These are phyloP conservation scores for Eciton burchellii DNA, from an alignment of 1,140 invertebrate genomes.

Conservation along the genomic window DNA sequence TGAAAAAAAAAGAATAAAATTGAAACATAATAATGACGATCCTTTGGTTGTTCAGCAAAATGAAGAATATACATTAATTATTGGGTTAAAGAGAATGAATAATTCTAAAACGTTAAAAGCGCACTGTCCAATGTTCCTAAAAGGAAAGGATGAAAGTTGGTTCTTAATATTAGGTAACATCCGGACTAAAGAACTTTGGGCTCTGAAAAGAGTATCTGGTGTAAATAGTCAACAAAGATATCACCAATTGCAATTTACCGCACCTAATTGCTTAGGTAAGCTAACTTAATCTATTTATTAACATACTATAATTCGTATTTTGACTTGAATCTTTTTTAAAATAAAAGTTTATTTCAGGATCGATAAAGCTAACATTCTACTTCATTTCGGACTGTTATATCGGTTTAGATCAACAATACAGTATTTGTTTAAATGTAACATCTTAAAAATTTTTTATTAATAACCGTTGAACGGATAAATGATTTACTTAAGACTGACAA, in stretches of 20 bases:
- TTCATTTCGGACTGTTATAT: conserved; percentile 97
- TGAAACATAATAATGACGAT: conserved; percentile 79
- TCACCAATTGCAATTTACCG: conserved; percentile 88
- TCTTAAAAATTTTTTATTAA: conserved; percentile 48
- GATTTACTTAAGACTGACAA: conserved; percentile 40
- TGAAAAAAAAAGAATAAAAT: conserved; percentile 82
- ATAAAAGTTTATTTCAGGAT: conserved; percentile 85
- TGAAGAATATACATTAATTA: conserved; percentile 90
- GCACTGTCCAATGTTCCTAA: conserved; percentile 94
- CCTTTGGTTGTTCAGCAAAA: conserved; percentile 89
- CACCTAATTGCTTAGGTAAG: conserved; percentile 87
- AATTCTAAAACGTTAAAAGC: conserved; percentile 86
- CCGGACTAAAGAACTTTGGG: conserved; percentile 91
- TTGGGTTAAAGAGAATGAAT: conserved; percentile 86
- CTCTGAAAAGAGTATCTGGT: conserved; percentile 90
- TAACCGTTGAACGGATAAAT: too few species aligned
- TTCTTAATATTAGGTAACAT: conserved; percentile 94
- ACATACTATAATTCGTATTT: conserved; percentile 51
- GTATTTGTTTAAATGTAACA: conserved; percentile 88
- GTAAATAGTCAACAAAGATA: conserved; percentile 81
- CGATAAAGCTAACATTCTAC: conserved; percentile 92
- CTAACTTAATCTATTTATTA: conserved; percentile 22
- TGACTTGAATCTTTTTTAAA: conserved; percentile 40
- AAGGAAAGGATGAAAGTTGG: conserved; percentile 98
- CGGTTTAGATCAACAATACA: conserved; percentile 97